These are phyloP conservation scores for Parnassius orleans DNA, from an alignment of 2,888 invertebrate species.

Conservation along the genomic window DNA sequence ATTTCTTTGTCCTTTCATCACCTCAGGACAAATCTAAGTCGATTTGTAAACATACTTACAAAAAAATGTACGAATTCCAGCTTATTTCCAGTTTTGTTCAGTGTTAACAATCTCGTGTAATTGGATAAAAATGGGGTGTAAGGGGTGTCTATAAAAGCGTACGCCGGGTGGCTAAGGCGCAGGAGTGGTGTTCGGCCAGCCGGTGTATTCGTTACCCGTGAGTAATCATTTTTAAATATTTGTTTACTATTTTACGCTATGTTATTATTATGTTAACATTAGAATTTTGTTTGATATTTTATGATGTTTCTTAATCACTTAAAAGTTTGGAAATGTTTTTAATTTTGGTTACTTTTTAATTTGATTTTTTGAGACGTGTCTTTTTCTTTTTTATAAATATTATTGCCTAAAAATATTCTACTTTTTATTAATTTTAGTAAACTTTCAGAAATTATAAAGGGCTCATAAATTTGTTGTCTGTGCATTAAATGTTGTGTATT, in stretches of 20 bases:
- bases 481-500: too few relatives aligned
- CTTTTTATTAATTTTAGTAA: too few relatives aligned
- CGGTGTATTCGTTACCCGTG: slow-evolving; percentile 55
- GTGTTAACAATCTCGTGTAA: slow-evolving; percentile 38
- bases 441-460: too few relatives aligned
- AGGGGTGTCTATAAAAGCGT: slow-evolving; percentile 52
- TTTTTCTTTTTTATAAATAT: too few relatives aligned
- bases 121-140: slow-evolving; percentile 47
- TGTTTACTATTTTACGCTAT: not conserved
- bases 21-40: slow-evolving; percentile 2
- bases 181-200: slow-evolving; percentile 66
- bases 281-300: not conserved
- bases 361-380: too few relatives aligned
- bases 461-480: too few relatives aligned
- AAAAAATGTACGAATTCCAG: slow-evolving; percentile 31
- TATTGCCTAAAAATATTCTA: too few relatives aligned
- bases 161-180: slow-evolving; percentile 42
- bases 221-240: slow-evolving; percentile 37
- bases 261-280: not conserved
- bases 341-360: not conserved
- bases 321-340: not conserved
- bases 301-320: not conserved
- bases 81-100: slow-evolving; percentile 37
- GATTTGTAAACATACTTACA: slow-evolving; percentile 31
- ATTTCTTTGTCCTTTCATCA: not conserved